Base-by-base conservation (phyloP, 2,797 vertebrate species). In the Heteromormyrus szaboi region DNA sequence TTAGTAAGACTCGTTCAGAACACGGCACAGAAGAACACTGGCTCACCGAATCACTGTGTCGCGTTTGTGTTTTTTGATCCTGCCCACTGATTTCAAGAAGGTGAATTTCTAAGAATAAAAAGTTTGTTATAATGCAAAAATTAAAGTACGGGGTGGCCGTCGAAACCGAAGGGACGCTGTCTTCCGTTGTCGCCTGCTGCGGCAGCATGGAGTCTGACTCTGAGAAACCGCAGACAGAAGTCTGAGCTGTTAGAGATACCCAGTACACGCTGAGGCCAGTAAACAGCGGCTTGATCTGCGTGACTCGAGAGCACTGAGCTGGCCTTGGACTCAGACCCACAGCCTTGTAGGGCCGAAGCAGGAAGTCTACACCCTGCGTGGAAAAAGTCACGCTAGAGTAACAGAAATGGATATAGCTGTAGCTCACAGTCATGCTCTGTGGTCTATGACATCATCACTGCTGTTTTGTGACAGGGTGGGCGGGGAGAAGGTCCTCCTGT, bases 401-500 rank as follows among this genome's bases (percentile, higher is more conserved):
- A 37, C 68, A 19, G 12, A 37, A 76, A 41, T 2, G 65, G 65
- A 76, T 37, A 76, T 33, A 14, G 5, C 29, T 76, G 68, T 19
- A 17, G 14, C 33, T 41, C 1, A 14, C 29, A 37, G 33, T 76
- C 14, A 76, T 37, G 68, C 33, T 37, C 19, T n/a, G 41, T 81
- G 76, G 76, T 81, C 76, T 46, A n/a, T 46, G 76, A 81, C 19
- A 46, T 46, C 37, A 8, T 44, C 19, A n/a, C 17, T 85, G 46
- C n/a, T 51, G 48, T 85, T 51, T 4, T 53, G 48, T 53, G 92
- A 79, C 91, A 99, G 98, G 90, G 96, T 99, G n/a, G 98, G 98
- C 54, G 98, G 98, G 6, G 98, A 99, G 95, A 99, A 97, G 90
- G 96, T 99, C 54, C 95, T 99, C 41, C 93, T 99, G 87, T 94